phyloP scores from a whole-genome alignment of 2,888 invertebrate species.

The Resseliella maxima region DNA sequence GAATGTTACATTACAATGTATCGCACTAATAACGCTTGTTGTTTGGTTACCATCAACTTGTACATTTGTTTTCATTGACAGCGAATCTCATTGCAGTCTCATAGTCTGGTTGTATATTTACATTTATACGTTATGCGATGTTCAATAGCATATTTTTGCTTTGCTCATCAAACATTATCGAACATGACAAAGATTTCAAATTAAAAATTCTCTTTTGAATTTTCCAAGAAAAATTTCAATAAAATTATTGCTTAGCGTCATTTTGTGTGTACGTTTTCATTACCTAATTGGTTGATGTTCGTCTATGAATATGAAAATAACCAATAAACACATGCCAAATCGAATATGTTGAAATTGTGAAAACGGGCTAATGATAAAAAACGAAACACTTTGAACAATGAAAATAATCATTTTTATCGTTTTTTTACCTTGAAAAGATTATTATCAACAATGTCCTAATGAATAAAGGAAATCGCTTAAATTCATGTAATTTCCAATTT shows the following conservation, averaged over 20 bases:
- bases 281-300: background rate
- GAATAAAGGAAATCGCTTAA: no score
- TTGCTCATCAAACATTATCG: background rate
- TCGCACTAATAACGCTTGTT: slow-evolving; percentile 7
- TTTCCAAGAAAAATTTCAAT: background rate
- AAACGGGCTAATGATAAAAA: no score
- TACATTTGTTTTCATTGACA: background rate
- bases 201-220: background rate
- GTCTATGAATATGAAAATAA: background rate
- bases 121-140: no score
- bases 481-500: no score
- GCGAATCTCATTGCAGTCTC: no score
- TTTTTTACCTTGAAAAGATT: no score
- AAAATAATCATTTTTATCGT: no score
- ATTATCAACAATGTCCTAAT: no score
- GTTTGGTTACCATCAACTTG: background rate
- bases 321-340: background rate
- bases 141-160: no score
- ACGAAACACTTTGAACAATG: no score
- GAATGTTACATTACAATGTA: slow-evolving; percentile 4
- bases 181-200: background rate
- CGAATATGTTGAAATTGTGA: background rate
- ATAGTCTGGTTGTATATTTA: no score
- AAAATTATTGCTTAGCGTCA: background rate
- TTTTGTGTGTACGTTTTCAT: background rate